These are phyloP conservation scores for Eupithecia abbreviata DNA, from an alignment of 2,888 invertebrate genomes.

Conservation along the genomic window DNA sequence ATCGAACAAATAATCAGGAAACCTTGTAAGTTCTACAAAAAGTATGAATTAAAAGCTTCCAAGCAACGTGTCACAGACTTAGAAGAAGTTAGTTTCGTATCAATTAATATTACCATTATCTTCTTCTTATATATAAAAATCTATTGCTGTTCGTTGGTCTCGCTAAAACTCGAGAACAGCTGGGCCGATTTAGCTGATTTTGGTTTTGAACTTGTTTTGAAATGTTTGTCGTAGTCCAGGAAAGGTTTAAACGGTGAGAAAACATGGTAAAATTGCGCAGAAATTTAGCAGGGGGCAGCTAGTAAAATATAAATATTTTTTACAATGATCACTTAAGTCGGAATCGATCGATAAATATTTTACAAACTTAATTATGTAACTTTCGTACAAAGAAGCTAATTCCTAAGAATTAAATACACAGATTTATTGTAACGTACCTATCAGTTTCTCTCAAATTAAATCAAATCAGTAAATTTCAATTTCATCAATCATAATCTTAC, in stretches of 20 bases:
- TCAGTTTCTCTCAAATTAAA: neutral
- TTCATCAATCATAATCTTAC: slow-evolving; percentile 6
- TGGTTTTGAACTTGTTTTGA: too few species aligned
- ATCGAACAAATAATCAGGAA: neutral
- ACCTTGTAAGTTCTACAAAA: neutral
- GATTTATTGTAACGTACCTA: neutral
- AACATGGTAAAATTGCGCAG: too few species aligned
- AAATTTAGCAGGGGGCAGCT: too few species aligned
- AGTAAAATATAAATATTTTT: too few species aligned
- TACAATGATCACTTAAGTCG: too few species aligned
- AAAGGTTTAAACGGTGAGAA: too few species aligned
- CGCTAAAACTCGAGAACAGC: too few species aligned
- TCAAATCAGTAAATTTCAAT: neutral
- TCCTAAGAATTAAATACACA: neutral
- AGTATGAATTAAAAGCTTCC: neutral
- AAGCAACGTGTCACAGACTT: neutral
- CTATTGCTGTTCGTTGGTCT: too few species aligned
- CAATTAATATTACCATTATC: too few species aligned
- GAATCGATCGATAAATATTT: neutral
- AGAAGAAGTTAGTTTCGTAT: neutral
- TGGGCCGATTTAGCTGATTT: too few species aligned
- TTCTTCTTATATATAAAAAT: too few species aligned
- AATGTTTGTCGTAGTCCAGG: too few species aligned
- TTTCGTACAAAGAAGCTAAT: neutral
- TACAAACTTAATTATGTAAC: neutral